phyloP scores from a whole-genome alignment of 2,888 invertebrate species.

The Polydesmus complanatus region DNA sequence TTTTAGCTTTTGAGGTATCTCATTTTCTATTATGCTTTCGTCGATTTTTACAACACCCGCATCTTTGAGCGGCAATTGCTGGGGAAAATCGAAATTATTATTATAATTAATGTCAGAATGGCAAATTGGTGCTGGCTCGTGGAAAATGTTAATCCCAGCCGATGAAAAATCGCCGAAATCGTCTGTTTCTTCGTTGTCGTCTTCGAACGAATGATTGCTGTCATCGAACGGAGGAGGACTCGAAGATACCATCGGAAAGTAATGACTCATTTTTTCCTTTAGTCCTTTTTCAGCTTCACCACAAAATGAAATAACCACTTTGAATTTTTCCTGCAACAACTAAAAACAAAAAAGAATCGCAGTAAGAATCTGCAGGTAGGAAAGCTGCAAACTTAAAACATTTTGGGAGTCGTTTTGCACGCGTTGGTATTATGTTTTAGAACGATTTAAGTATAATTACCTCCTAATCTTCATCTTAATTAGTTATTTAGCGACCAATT shows the following conservation, averaged over 20 bases:
- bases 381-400: no score
- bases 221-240: neutral
- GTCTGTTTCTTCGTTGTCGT: neutral
- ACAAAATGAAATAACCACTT: neutral
- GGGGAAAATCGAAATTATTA: neutral
- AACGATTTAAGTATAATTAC: no score
- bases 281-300: neutral
- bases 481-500: no score
- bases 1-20: neutral
- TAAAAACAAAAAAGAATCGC: neutral
- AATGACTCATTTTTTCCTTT: neutral
- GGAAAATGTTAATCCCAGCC: no score
- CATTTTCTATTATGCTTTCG: neutral
- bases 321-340: neutral
- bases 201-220: neutral
- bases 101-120: neutral
- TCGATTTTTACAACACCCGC: neutral
- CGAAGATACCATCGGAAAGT: neutral
- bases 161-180: neutral
- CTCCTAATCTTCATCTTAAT: no score
- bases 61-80: neutral
- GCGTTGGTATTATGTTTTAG: no score
- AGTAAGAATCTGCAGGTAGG: no score
- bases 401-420: no score
- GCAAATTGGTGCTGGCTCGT: no score